Evolutionary conservation across 2,888 invertebrate genomes (phyloP), one percentile per base, ranked within the genome.

Genomic region (Clepsis dumicolana): DNA sequence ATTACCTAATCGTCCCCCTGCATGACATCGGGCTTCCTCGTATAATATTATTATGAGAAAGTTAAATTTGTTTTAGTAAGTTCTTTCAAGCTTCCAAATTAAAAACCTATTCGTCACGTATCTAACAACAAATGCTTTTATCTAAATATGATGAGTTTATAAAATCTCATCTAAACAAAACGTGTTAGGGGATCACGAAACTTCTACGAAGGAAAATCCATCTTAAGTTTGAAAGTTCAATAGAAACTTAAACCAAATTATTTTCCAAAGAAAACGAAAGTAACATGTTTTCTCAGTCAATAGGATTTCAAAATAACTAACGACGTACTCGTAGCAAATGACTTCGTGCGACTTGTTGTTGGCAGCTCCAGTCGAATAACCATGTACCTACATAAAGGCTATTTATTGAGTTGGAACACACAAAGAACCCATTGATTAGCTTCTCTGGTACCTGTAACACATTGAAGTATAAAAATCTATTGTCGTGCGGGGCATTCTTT

Each of bases 401-500:
- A 48, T 48, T 48, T 48, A 48, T 48, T 48, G 48, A 48, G 48
- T 48, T 21, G 48, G 10, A 53, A 12, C 27, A n/a, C 48, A 38
- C 50, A 59, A 65, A 59, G 24, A 38, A 38, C 53, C 18, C 25
- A 38, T 53, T 53, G 38, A 52, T 65, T 52, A 65, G 8, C 59
- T 25, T 29, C 50, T 21, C 25, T 44, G 25, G 24, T 59, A 60
- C 59, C 68, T 68, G 68, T 64, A 59, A 52, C 63, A 53, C 59
- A 44, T 64, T 41, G 63, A 44, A 50, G 67, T 59, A 64, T 27
- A 52, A 50, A 57, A 64, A 52, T 52, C 67, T 24, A 68, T 68
- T 68, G 44, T 85, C 83, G 83, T 84, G 81, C 76, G 76, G 72
- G 74, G 75, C 73, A 74, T 82, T 86, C 82, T 84, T 79, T 68